A percentile compares a stretch with the other conserved stretches of the same genome.
These are phyloP conservation scores for Aptenodytes patagonicus DNA, from an alignment of 2,113 vertebrate genomes.

Conservation along the genomic window DNA sequence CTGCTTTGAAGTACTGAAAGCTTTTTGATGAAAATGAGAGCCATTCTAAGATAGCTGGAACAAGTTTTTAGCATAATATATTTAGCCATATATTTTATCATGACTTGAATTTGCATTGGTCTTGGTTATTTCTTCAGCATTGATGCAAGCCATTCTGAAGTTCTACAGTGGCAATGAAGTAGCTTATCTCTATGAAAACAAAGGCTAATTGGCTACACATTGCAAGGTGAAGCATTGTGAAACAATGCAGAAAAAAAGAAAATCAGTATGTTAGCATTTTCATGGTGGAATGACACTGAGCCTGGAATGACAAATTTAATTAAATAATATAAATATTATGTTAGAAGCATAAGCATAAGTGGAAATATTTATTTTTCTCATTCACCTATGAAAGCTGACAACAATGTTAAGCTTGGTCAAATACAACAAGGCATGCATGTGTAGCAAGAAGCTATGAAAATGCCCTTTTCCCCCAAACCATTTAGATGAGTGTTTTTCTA, in stretches of 20 bases:
- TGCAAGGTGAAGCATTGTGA: not conserved
- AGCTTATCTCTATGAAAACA: not conserved
- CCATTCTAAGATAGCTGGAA: not conserved
- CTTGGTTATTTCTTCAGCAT: not conserved
- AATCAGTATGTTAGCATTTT: not conserved
- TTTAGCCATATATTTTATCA: not conserved
- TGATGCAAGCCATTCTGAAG: not conserved
- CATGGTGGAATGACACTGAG: not conserved
- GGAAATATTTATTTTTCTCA: slow-evolving; percentile 33
- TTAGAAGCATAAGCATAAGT: not conserved
- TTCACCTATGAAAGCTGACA: not conserved
- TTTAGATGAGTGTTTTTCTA: slow-evolving; percentile 1
- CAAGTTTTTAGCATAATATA: not conserved
- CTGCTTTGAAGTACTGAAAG: not conserved
- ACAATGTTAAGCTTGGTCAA: slow-evolving; percentile 48
- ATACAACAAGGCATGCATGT: not conserved
- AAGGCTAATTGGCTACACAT: not conserved
- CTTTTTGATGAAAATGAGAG: slow-evolving; percentile 25
- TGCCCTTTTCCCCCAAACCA: not conserved
- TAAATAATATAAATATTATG: slow-evolving; percentile 20
- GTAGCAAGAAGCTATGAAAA: slow-evolving; percentile 23
- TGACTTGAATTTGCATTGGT: not conserved
- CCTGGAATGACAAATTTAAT: not conserved
- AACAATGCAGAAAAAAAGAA: not conserved
- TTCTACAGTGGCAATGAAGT: not conserved